Percentiles rank a stretch among this genome's conserved stretches.
Conservation (phyloP, 2,113 vertebrate species). For the Morone chrysops region DNA sequence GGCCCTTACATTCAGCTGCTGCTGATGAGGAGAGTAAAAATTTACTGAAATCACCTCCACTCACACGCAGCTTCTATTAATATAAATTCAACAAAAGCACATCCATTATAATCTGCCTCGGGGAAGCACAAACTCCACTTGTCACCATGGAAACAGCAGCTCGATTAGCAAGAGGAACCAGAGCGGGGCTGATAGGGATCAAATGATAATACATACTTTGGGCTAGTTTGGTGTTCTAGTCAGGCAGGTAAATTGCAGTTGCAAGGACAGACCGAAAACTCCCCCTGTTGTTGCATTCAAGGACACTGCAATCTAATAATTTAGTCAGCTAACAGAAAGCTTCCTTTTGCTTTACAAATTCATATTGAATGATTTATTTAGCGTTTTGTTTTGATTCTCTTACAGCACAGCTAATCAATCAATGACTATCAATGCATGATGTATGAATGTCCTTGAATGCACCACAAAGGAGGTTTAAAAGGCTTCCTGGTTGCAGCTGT, state of each 20-base stretch:
- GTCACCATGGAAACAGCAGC: conserved; percentile 70
- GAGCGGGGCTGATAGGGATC: conserved; percentile 29
- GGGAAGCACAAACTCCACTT: conserved; percentile 41
- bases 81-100: conserved; percentile 45
- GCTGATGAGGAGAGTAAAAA: conserved; percentile 48
- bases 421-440: not conserved
- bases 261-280: not conserved
- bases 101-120: conserved; percentile 33
- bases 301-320: not conserved
- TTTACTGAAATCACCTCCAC: conserved; percentile 33
- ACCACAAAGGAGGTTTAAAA: not conserved
- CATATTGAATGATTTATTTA: not conserved
- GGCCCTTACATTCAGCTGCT: conserved; percentile 20
- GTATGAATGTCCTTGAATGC: not conserved
- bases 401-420: not conserved
- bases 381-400: not conserved
- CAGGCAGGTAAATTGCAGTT: conserved; percentile 7
- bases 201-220: conserved; percentile 1
- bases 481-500: not conserved
- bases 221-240: not conserved
- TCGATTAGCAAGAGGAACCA: conserved; percentile 43
- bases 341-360: not conserved
- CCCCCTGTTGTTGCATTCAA: not conserved
- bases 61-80: conserved; percentile 26
- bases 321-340: not conserved